Percentiles rank a stretch among this genome's conserved stretches.
phyloP scores from a whole-genome alignment of 2,888 invertebrate species.

The Temnothorax rugatulus region DNA sequence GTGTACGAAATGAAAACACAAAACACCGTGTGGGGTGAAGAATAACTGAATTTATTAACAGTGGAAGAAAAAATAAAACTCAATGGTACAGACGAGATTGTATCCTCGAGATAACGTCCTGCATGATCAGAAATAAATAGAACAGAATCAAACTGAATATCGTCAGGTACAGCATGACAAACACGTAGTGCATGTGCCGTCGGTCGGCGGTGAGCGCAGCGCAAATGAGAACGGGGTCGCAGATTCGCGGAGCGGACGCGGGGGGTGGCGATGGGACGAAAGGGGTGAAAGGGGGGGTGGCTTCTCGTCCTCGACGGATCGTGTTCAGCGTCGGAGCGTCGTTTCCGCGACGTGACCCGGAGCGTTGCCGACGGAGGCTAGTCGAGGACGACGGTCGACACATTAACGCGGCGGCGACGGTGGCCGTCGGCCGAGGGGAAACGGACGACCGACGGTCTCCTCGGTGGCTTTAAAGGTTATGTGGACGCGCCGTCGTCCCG shows the following conservation, averaged over 20 bases:
- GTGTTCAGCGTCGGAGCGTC: not conserved
- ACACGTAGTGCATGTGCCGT: conserved; percentile 37
- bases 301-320: too few species aligned
- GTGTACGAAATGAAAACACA: conserved; percentile 67
- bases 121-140: conserved; percentile 42
- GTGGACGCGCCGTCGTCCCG: conserved; percentile 30
- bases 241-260: too few species aligned
- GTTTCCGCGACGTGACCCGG: not conserved
- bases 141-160: conserved; percentile 53
- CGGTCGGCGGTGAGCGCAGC: not conserved
- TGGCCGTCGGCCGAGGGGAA: too few species aligned
- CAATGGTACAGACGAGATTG: conserved; percentile 49
- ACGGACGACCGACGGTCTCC: too few species aligned
- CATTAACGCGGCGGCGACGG: too few species aligned
- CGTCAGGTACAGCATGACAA: conserved; percentile 32
- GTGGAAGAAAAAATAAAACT: conserved; percentile 31
- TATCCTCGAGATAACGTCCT: not conserved
- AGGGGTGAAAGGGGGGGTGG: too few species aligned
- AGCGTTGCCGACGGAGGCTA: not conserved
- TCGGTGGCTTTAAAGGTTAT: conserved; percentile 37
- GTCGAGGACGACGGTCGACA: not conserved
- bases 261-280: too few species aligned
- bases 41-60: conserved; percentile 66
- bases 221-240: not conserved
- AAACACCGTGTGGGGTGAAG: not conserved